Conservation (phyloP, 2,113 vertebrate genomes). For the Xiphias gladius region DNA sequence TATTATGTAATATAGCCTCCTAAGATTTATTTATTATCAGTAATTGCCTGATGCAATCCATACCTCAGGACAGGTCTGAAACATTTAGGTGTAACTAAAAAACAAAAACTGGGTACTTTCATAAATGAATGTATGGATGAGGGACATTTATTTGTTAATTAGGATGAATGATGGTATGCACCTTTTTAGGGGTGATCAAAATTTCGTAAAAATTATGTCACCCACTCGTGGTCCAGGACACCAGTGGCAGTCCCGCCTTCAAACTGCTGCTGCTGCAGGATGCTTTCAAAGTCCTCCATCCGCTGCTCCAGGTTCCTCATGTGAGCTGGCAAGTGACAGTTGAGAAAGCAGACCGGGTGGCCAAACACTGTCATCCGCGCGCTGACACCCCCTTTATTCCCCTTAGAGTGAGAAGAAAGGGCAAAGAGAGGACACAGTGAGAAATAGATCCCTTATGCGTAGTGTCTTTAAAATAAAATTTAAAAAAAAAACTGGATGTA, state of each 20-base stretch:
- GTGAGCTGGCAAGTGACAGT: slow-evolving; percentile 98
- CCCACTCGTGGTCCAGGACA: slow-evolving; percentile 97
- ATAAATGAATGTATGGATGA: not conserved
- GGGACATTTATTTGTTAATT: not conserved
- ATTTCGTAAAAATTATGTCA: slow-evolving; percentile 14
- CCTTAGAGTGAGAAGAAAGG: slow-evolving; percentile 80
- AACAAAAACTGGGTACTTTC: not conserved
- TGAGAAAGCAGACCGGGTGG: slow-evolving; percentile 97
- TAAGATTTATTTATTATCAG: not conserved
- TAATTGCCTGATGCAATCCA: not conserved
- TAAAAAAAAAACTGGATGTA: not conserved
- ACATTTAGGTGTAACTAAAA: not conserved
- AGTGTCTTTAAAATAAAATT: not conserved
- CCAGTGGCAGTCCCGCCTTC: slow-evolving; percentile 89
- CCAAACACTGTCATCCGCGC: slow-evolving; percentile 91
- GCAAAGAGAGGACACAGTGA: not conserved
- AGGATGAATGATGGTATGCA: not conserved
- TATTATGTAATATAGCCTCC: not conserved
- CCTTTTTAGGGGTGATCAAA: not conserved
- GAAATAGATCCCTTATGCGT: not conserved
- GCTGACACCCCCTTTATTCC: slow-evolving; percentile 98
- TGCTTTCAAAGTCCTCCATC: slow-evolving; percentile 97
- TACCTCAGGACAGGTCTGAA: not conserved
- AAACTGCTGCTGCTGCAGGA: slow-evolving; percentile 97
- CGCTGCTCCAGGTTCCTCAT: slow-evolving; percentile 97